Evolutionary conservation across 1,140 invertebrate species (phyloP), one percentile per base, ranked within the genome.

Genomic region (Brachionus koreanus): DNA sequence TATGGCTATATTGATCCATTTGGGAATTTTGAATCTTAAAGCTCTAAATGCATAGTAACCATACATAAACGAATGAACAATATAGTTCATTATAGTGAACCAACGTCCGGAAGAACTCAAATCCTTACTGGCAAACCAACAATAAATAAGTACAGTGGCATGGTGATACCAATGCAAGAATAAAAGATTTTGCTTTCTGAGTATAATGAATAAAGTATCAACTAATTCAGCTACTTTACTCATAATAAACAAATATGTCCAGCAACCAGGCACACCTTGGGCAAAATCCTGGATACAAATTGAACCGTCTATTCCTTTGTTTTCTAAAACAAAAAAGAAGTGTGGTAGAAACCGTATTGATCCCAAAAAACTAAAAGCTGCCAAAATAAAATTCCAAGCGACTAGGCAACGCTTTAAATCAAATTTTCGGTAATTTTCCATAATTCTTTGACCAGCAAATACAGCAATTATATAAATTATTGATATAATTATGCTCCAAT

Each of bases 71-170:
- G 95, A 23, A 89, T 99, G 97, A 23, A 99, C 96, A 84, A 92
- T 93, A 88, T 96, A 99, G 89, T 99, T 99, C 94, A 99, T 97
- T 16, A 95, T 94, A 86, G 98, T 94, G 88, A 97, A 98, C 96
- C 97, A 99, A 63, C 95, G 91, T 49, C 82, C 82, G 13, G 43
- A 74, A 9, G 69, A 72, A 16, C 57, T 83, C 19, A 23, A 61
- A 43, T 76, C 82, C 19, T 61, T 93, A 89, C 97, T 98, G 3
- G 94, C 95, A 89, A 96, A 98, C 96, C 96, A 98, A 4, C 94
- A 93, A 89, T 98, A 98, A 29, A 98, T 91, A 25, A 98, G 91
- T 5, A 92, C 92, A 25, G 91, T 91, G 9, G 92, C 89, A 85
- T 92, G 91, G 85, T 92, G 91, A 85, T 92, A 92, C 95, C 95